Percentiles rank a stretch among this genome's conserved stretches.
These are phyloP conservation scores for Labeo rohita DNA, from an alignment of 2,113 vertebrate genomes.

Conservation along the genomic window DNA sequence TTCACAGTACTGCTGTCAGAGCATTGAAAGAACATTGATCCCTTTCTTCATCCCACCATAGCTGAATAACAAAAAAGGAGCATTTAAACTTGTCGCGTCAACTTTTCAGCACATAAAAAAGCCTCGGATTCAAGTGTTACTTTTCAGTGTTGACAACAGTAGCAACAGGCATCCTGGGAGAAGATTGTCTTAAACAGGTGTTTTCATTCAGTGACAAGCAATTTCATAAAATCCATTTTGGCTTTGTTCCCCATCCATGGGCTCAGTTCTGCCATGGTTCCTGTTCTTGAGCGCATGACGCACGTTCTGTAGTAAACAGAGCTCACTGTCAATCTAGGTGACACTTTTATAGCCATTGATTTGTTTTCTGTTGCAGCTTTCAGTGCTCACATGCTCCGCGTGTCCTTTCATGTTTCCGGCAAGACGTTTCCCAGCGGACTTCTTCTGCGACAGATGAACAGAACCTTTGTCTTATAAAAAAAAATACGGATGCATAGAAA, in stretches of 20 bases:
- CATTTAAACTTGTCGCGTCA: constrained; percentile 33
- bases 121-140: neutral
- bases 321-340: constrained; percentile 54
- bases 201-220: constrained; percentile 61
- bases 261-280: constrained; percentile 30
- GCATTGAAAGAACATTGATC: constrained; percentile 39
- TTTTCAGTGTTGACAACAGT: constrained; percentile 19
- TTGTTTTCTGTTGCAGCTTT: constrained; percentile 47
- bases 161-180: constrained; percentile 41
- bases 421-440: constrained; percentile 55
- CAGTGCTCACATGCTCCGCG: constrained; percentile 37
- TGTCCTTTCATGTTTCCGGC: constrained; percentile 37
- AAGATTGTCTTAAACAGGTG: constrained; percentile 55
- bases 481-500: constrained; percentile 65
- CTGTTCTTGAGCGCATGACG: constrained; percentile 45
- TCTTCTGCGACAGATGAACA: constrained; percentile 61
- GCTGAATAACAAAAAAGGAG: constrained; percentile 44
- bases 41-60: constrained; percentile 40
- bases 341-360: constrained; percentile 58
- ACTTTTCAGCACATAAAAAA: constrained; percentile 38
- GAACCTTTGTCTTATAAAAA: constrained; percentile 71
- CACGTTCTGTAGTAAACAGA: constrained; percentile 47
- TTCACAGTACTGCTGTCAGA: neutral
- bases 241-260: constrained; percentile 46
- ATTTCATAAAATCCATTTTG: constrained; percentile 56